Evolutionary conservation across 2,888 invertebrate species (phyloP), one percentile per base, ranked within the genome.

Genomic region (Sphaerophoria taeniata): DNA sequence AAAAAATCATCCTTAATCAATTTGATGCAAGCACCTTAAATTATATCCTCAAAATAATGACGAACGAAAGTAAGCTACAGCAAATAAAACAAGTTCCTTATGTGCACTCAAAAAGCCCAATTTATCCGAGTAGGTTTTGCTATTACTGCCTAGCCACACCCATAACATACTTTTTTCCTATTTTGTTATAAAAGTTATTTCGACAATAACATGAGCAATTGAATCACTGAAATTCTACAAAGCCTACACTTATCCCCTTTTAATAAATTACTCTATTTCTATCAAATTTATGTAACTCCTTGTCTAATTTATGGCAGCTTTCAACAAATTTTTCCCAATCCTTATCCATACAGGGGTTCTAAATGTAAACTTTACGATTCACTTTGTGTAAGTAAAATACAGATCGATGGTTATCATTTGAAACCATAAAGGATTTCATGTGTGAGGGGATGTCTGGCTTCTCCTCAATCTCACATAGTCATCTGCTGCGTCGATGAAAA

Each of bases 371-470:
- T 63, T 63, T 63, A 63, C 63, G 65, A 65, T 65, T 34, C 65
- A 34, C 49, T 49, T 61, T 45, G n/a, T 24, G 16, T 63, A 49
- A 34, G 65, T 39, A 34, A 39, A 53, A 14, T 34, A 67, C 14
- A 53, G 67, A 67, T 67, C 36, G 51, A 67, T 67, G 39, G 67
- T 36, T 67, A 67, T 67, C 53, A 67, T 67, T 53, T 67, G 24
- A 31, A 51, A 53, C n/a, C 53, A 24, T 67, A 49, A 49, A 67
- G 24, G 34, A 33, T 36, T 65, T 12, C 16, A 16, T 16, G 3
- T 36, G 5, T 6, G 7, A 0, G n/a, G 5, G 14, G 3, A 14
- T 24, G 24, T 0, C 2, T 36, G 7, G 6, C 16, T 36, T n/a
- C 36, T 9, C 4, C 33, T 63, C n/a, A n/a, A n/a, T n/a, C n/a